phyloP scores from a whole-genome alignment of 2,888 invertebrate genomes.

The Chalcis sispes region DNA sequence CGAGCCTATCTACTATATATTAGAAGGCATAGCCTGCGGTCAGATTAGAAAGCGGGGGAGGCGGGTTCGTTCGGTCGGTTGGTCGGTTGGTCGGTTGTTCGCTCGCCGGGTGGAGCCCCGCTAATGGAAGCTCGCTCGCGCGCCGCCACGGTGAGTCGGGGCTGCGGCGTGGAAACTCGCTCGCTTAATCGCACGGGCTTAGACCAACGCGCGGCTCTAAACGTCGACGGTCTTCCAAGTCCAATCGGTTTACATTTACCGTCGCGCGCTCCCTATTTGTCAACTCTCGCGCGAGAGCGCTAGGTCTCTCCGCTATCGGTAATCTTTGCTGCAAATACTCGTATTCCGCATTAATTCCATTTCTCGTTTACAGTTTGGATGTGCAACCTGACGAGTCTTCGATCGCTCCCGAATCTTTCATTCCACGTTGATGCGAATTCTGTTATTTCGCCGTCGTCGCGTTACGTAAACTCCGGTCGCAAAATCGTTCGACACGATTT shows the following conservation, averaged over 20 bases:
- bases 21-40: conserved; percentile 70
- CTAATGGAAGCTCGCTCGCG: conserved; percentile 63
- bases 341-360: no score
- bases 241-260: conserved; percentile 48
- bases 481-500: no score
- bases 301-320: background rate
- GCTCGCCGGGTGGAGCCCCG: no score
- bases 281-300: conserved; percentile 8
- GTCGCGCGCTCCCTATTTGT: conserved; percentile 34
- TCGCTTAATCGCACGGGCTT: conserved; percentile 49
- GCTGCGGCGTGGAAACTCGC: conserved; percentile 11
- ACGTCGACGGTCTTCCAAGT: no score
- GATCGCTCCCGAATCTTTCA: no score
- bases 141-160: no score
- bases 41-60: conserved; percentile 68
- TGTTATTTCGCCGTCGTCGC: no score
- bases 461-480: no score
- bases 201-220: conserved; percentile 23
- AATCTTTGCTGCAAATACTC: conserved; percentile 35
- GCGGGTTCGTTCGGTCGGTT: no score
- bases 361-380: no score
- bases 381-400: no score
- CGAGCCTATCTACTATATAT: conserved; percentile 72
- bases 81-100: conserved; percentile 43
- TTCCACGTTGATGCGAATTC: no score